Evolutionary conservation across 2,888 invertebrate genomes (phyloP), one percentile per base, ranked within the genome.

Genomic region (Gastrophysa polygoni): DNA sequence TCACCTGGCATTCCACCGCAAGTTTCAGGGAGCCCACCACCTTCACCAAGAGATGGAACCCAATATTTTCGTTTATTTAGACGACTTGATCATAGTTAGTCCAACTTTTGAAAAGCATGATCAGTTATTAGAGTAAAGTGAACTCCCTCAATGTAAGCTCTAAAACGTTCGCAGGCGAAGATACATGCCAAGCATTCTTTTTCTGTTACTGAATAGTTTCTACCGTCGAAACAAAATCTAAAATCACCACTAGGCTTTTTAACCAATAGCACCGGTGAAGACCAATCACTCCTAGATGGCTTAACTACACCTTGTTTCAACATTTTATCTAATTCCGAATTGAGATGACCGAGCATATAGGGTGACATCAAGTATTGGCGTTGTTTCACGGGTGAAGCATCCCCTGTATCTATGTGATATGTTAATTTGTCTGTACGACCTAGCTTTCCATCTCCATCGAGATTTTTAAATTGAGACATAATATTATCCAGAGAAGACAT

Each of bases 151-250:
- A n/a, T n/a, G n/a, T n/a, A n/a, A n/a, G n/a, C n/a, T n/a, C n/a
- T n/a, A n/a, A n/a, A n/a, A n/a, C n/a, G n/a, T n/a, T n/a, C n/a
- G n/a, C n/a, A n/a, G n/a, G n/a, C n/a, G n/a, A n/a, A n/a, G n/a
- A n/a, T n/a, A n/a, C n/a, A n/a, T n/a, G n/a, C n/a, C n/a, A n/a
- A n/a, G n/a, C n/a, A n/a, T n/a, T 63, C 50, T 29, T 56, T 55
- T 48, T 60, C 66, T 52, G 60, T 60, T 6, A 65, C 8, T 16
- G 55, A n/a, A 44, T 64, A 28, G 10, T 56, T 54, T 11, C 64
- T 14, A 3, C 61, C 64, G 28, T 64, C 64, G 49, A 64, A 64
- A 54, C 61, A 61, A 50, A 64, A 55, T 1, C 61, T 24, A 7
- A 34, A 59, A 7, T 48, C 34, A 2, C 51, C 60, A 28, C 34